These are phyloP conservation scores for Neoascia interrupta DNA, from an alignment of 2,888 invertebrate species.

Conservation along the genomic window DNA sequence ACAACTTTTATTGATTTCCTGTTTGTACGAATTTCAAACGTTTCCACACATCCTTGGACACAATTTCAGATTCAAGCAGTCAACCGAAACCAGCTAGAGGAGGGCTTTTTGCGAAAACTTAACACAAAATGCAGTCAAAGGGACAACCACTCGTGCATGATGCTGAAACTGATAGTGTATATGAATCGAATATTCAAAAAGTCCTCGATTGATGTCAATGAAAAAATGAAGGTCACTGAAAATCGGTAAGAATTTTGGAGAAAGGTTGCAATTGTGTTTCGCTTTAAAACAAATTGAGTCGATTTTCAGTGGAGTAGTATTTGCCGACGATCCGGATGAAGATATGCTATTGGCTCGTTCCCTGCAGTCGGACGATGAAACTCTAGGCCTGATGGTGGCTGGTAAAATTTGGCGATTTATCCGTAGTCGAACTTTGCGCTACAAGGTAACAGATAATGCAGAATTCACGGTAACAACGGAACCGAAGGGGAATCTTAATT, in stretches of 20 bases:
- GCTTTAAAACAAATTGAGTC: neutral
- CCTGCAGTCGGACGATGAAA: slow-evolving; percentile 82
- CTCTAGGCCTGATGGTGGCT: slow-evolving; percentile 84
- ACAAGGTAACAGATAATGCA: slow-evolving; percentile 88
- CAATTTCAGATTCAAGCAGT: slow-evolving; percentile 79
- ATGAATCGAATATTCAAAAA: slow-evolving; percentile 91
- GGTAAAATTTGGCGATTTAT: slow-evolving; percentile 89
- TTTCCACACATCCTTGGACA: neutral
- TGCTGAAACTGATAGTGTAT: slow-evolving; percentile 89
- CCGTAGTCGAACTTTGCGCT: slow-evolving; percentile 87
- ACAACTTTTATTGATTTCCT: neutral
- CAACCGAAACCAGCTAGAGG: slow-evolving; percentile 82
- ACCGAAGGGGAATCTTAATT: slow-evolving; percentile 82
- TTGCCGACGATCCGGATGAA: slow-evolving; percentile 81
- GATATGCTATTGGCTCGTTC: slow-evolving; percentile 81
- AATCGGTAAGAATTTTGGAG: slow-evolving; percentile 81
- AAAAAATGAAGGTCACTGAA: slow-evolving; percentile 88
- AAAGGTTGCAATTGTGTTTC: neutral
- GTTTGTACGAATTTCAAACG: neutral
- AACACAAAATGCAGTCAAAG: slow-evolving; percentile 88
- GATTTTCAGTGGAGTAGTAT: slow-evolving; percentile 73
- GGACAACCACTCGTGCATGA: slow-evolving; percentile 90
- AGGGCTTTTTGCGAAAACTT: slow-evolving; percentile 86
- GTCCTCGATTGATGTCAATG: slow-evolving; percentile 87
- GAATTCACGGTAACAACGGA: slow-evolving; percentile 88